Conservation (phyloP, 2,113 vertebrate genomes). For the Cryptomyrus ogoouensis region DNA sequence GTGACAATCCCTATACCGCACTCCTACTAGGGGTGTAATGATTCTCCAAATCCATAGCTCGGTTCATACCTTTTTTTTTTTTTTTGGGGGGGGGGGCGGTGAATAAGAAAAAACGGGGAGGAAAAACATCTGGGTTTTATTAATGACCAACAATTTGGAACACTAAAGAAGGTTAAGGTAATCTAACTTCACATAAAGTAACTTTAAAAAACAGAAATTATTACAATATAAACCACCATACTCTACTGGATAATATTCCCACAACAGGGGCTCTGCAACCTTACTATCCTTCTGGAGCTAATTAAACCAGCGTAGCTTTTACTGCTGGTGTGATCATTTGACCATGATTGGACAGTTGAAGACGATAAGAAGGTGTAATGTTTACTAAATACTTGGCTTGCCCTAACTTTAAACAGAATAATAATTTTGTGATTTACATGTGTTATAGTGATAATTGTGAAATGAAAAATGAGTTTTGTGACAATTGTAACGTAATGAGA, state of each 20-base stretch:
- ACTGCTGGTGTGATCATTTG: not conserved
- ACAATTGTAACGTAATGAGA: not conserved
- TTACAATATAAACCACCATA: not conserved
- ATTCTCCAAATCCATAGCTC: too few species aligned
- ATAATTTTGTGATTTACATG: too few species aligned
- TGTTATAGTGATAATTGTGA: too few species aligned
- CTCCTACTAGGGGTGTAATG: not conserved
- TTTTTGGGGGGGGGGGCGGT: too few species aligned
- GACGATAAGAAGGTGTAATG: not conserved
- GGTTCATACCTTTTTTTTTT: too few species aligned
- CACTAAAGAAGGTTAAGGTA: not conserved
- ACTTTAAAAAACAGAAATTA: not conserved
- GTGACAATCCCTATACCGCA: not conserved
- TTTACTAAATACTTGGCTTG: not conserved
- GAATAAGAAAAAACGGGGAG: not conserved
- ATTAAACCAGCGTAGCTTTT: not conserved
- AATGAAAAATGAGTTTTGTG: too few species aligned
- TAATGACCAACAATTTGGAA: not conserved
- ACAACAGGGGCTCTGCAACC: not conserved
- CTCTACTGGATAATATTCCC: not conserved
- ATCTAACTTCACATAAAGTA: not conserved
- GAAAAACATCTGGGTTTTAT: not conserved
- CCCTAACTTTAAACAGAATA: not conserved
- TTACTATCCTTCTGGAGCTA: not conserved
- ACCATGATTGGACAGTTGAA: not conserved